These are phyloP conservation scores for Penaeus japonicus DNA, from an alignment of 1,140 invertebrate species.

Conservation along the genomic window DNA sequence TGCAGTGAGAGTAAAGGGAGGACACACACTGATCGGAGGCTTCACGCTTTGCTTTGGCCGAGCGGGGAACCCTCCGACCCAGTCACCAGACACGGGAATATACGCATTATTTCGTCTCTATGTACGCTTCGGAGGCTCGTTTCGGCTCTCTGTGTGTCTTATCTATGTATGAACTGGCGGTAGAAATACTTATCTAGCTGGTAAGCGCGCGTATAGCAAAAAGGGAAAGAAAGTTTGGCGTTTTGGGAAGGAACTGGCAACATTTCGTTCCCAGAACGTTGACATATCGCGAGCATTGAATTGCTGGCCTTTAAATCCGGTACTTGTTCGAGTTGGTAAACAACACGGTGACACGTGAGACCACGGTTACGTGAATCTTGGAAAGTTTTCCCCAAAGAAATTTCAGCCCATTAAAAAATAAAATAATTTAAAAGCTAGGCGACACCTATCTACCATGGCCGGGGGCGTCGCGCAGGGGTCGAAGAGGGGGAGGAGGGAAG, in stretches of 20 bases:
- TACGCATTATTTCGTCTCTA: not conserved
- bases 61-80: conserved; percentile 45
- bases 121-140: too few species aligned
- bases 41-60: conserved; percentile 35
- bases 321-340: conserved; percentile 36
- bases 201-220: not conserved
- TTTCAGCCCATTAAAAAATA: not conserved
- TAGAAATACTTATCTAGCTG: too few species aligned
- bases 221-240: not conserved
- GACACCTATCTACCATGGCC: conserved; percentile 18
- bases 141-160: too few species aligned
- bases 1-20: conserved; percentile 8
- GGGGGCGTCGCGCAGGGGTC: conserved; percentile 46
- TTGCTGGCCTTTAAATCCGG: conserved; percentile 50
- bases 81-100: not conserved
- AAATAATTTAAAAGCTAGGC: not conserved
- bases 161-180: too few species aligned
- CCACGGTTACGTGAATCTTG: not conserved
- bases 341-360: conserved; percentile 40
- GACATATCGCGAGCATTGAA: conserved; percentile 10
- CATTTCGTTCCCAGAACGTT: conserved; percentile 48
- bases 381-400: not conserved
- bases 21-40: conserved; percentile 30
- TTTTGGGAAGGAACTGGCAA: conserved; percentile 9
- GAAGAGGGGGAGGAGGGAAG: not conserved